Evolutionary conservation across 2,797 vertebrate genomes (phyloP).

Genomic region (Huso huso): DNA sequence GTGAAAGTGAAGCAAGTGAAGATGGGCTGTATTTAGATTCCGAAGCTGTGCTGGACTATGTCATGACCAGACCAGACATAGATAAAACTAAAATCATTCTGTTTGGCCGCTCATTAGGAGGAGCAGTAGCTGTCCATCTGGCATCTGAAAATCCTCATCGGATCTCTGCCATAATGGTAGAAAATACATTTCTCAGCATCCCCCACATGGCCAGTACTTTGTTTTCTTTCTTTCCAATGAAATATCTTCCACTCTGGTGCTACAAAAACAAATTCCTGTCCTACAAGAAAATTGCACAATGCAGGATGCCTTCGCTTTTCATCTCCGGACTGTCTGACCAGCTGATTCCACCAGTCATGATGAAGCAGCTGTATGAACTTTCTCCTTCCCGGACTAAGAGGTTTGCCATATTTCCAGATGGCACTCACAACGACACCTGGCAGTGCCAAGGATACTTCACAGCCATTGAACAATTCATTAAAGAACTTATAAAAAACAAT

Average conservation of each 20-base stretch:
- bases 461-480: slow-evolving; percentile 93
- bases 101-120: slow-evolving; percentile 92
- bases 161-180: slow-evolving; percentile 88
- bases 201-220: slow-evolving; percentile 96
- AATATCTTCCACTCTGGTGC: slow-evolving; percentile 92
- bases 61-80: slow-evolving; percentile 89
- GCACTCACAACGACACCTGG: slow-evolving; percentile 98
- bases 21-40: slow-evolving; percentile 87
- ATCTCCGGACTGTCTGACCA: slow-evolving; percentile 96
- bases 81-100: slow-evolving; percentile 94
- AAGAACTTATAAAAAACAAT: slow-evolving; percentile 85
- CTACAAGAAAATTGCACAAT: slow-evolving; percentile 83
- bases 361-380: slow-evolving; percentile 96
- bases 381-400: slow-evolving; percentile 96
- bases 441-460: slow-evolving; percentile 97
- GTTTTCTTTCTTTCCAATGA: slow-evolving; percentile 92
- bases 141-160: slow-evolving; percentile 89
- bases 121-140: slow-evolving; percentile 87
- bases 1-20: slow-evolving; percentile 90
- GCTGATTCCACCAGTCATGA: slow-evolving; percentile 96
- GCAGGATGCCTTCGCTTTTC: slow-evolving; percentile 96
- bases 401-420: slow-evolving; percentile 91
- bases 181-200: slow-evolving; percentile 98
- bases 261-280: slow-evolving; percentile 97
- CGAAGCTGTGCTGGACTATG: slow-evolving; percentile 89